These are phyloP conservation scores for Tortricodes alternella DNA, from an alignment of 2,888 invertebrate genomes.

Conservation along the genomic window DNA sequence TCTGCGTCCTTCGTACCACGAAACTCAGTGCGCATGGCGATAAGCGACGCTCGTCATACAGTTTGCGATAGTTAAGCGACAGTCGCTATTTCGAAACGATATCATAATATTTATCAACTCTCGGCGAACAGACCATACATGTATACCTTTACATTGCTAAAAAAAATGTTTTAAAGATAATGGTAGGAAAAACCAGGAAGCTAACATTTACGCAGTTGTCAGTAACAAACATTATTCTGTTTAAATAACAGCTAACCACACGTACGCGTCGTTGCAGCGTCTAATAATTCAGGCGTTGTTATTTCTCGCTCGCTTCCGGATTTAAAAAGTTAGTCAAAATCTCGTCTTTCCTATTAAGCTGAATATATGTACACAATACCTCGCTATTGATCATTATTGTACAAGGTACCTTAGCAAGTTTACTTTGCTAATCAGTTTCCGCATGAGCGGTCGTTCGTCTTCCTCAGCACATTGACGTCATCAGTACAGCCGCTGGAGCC, in stretches of 20 bases:
- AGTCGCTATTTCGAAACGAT: no score
- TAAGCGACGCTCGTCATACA: no score
- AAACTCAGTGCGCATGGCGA: no score
- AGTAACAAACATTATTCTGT: background rate
- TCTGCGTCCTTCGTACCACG: no score
- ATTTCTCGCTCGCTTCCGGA: background rate
- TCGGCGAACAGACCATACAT: no score
- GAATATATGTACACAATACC: background rate
- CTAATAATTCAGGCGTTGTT: background rate
- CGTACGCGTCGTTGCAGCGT: background rate
- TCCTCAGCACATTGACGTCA: constrained; percentile 71
- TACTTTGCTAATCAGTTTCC: constrained; percentile 47
- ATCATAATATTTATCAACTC: no score
- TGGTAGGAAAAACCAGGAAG: no score
- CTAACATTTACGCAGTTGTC: no score
- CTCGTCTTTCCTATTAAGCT: background rate
- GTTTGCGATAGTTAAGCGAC: no score
- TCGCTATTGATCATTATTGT: background rate
- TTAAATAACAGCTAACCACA: background rate
- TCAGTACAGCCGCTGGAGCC: constrained; percentile 68
- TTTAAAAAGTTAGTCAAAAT: background rate
- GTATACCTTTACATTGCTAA: no score
- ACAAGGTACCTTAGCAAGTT: constrained; percentile 22
- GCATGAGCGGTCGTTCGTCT: constrained; percentile 50
- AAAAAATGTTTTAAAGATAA: no score